Conservation (phyloP, 2,113 vertebrate species). For the Pholis gunnellus region DNA sequence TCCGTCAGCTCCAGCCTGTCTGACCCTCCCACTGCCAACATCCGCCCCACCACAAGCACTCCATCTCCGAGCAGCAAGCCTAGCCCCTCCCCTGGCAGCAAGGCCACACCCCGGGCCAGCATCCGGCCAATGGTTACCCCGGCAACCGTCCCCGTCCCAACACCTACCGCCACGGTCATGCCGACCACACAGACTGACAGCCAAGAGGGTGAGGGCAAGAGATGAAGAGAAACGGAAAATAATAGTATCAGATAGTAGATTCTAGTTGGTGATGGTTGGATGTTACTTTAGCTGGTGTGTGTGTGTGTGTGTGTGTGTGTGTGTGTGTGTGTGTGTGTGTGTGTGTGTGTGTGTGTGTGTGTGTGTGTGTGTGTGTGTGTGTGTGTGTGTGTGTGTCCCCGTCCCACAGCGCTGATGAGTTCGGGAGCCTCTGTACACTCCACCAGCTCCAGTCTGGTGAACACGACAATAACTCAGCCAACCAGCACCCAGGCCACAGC, state of each 20-base stretch:
- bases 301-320: too few species aligned
- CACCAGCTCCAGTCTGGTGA: conserved; percentile 91
- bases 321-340: too few species aligned
- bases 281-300: too few species aligned
- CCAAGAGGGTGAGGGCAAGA: conserved; percentile 88
- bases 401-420: conserved; percentile 89
- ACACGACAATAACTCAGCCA: conserved; percentile 89
- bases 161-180: conserved; percentile 98
- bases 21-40: conserved; percentile 97
- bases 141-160: conserved; percentile 90
- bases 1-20: conserved; percentile 88
- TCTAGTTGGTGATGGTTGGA: not conserved
- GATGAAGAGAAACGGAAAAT: not conserved
- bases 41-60: conserved; percentile 97
- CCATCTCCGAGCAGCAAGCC: conserved; percentile 84
- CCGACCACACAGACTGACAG: conserved; percentile 96
- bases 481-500: conserved; percentile 92
- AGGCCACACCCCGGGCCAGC: conserved; percentile 95
- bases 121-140: conserved; percentile 98
- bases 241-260: not conserved
- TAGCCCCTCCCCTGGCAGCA: conserved; percentile 89
- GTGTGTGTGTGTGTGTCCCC: too few species aligned
- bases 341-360: too few species aligned
- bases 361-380: too few species aligned
- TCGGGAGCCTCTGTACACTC: conserved; percentile 92